These are phyloP conservation scores for Pantherophis guttatus DNA, from an alignment of 2,113 vertebrate species.

Conservation along the genomic window DNA sequence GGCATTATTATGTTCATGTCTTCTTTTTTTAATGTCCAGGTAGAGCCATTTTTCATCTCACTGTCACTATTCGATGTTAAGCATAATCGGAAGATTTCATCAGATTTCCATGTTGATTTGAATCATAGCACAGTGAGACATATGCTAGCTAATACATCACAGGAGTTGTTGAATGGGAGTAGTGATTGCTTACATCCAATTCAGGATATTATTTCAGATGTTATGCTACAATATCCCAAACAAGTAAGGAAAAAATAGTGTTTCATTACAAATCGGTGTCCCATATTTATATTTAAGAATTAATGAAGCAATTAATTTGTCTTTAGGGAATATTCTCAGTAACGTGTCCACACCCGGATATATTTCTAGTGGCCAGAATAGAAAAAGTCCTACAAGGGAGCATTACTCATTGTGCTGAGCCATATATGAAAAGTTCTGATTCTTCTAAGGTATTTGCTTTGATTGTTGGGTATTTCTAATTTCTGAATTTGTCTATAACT, in stretches of 20 bases:
- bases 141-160: constrained; percentile 74
- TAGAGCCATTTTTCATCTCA: constrained; percentile 96
- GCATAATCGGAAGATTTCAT: constrained; percentile 90
- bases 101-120: constrained; percentile 95
- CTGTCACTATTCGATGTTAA: constrained; percentile 94
- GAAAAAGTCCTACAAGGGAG: constrained; percentile 98
- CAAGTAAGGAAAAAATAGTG: constrained; percentile 72
- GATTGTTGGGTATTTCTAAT: not conserved
- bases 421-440: constrained; percentile 97
- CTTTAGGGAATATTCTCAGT: constrained; percentile 93
- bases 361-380: constrained; percentile 95
- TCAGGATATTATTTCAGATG: constrained; percentile 74
- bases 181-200: constrained; percentile 74
- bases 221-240: constrained; percentile 85
- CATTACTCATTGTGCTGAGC: constrained; percentile 92
- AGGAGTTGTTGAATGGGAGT: constrained; percentile 79
- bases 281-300: not conserved
- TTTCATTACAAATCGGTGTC: not conserved
- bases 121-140: constrained; percentile 89
- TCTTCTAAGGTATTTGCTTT: constrained; percentile 85
- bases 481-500: not conserved
- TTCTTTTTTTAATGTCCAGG: constrained; percentile 67
- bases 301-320: constrained; percentile 12
- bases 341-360: constrained; percentile 92
- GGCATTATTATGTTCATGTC: not conserved